Conservation (phyloP, 2,888 invertebrate species). For the Eupithecia subfuscata region DNA sequence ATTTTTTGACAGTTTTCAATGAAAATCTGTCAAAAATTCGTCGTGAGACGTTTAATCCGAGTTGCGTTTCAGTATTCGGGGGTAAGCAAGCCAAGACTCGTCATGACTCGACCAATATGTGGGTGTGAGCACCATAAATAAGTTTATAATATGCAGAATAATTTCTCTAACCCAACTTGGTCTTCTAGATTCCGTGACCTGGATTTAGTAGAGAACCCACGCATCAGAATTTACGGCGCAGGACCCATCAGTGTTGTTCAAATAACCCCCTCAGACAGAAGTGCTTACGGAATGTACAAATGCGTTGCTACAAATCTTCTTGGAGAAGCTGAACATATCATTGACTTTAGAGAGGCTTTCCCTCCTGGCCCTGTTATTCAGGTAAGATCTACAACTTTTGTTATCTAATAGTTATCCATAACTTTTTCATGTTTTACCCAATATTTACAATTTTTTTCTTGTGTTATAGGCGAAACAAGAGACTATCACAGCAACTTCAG, state of each 20-base stretch:
- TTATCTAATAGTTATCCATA: not conserved
- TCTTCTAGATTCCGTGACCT: conserved; percentile 76
- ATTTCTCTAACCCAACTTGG: not conserved
- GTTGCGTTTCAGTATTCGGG: too few species aligned
- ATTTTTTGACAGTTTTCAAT: too few species aligned
- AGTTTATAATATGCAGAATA: not conserved
- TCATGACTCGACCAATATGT: not conserved
- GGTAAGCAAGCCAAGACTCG: not conserved
- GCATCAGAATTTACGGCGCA: conserved; percentile 85
- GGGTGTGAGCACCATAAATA: not conserved
- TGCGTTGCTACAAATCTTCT: conserved; percentile 92
- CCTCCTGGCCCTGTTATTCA: conserved; percentile 86
- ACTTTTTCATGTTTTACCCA: not conserved
- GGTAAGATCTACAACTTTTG: conserved; percentile 55
- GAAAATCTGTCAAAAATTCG: too few species aligned
- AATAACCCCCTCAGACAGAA: conserved; percentile 86
- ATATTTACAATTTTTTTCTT: not conserved
- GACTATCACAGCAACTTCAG: conserved; percentile 92
- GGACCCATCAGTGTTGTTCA: conserved; percentile 89
- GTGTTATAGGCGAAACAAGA: conserved; percentile 85
- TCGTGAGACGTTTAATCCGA: too few species aligned
- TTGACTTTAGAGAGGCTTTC: conserved; percentile 89
- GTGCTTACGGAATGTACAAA: conserved; percentile 89
- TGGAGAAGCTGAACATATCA: conserved; percentile 87
- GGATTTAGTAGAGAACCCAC: conserved; percentile 82